Base-by-base conservation (phyloP, 2,797 vertebrate genomes). In the Rousettus madagascariensis region DNA sequence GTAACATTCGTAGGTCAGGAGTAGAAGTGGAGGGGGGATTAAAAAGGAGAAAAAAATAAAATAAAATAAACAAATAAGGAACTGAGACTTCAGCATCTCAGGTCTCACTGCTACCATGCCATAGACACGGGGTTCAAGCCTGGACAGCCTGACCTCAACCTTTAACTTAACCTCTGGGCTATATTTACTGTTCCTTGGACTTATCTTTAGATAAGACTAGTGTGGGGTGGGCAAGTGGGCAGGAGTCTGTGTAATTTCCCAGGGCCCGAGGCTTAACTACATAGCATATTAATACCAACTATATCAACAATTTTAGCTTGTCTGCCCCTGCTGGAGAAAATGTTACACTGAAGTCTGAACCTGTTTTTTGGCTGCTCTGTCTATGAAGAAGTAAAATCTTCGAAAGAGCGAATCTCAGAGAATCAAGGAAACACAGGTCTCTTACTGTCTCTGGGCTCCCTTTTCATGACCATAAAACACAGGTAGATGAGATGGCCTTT, bases 401-500 rank as follows among this genome's bases (percentile, higher is more conserved):
- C 41, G 36, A 87, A 68, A 95, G 36, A 75, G 12, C 17, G 41
- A 61, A 46, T 53, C 9, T 28, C 30, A n/a, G 8, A 65, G 3
- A n/a, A 15, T 84, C 65, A 46, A 68, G 65, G 41, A 86, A 61
- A 22, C 17, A 33, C 19, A 65, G 28, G 8, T n/a, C 10, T 74
- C 28, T 3, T 86, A 38, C 13, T 33, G 55, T 78, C 43, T 46
- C 28, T 8, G 43, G 41, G 75, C 36, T 86, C 91, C 20, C 1
- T 8, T 28, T 83, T 61, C 65, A 2, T 6, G 28, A 16, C 57
- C 51, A 65, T 51, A 59, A 84, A 72, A 41, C 41, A 59, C 30
- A 43, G 55, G 79, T 49, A 69, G 83, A 65, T 69, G 77, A 91
- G 86, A 63, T 24, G 55, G 53, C 28, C 51, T 79, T 85, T 15